Base-by-base conservation (phyloP, 2,113 vertebrate species). In the Xenopus borealis region DNA sequence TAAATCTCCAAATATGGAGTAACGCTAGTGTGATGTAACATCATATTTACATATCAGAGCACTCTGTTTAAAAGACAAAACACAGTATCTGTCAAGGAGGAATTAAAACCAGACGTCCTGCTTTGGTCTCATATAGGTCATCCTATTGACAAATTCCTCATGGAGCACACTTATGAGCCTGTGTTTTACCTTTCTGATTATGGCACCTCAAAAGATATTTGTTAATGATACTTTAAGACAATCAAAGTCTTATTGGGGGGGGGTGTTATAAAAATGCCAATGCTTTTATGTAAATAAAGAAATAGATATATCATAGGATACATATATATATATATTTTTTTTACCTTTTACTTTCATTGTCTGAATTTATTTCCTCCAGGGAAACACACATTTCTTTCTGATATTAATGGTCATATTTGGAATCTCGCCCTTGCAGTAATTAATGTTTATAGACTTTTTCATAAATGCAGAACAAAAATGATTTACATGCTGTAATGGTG, bases 1-100 rank as follows among this genome's bases (percentile, higher is more conserved):
- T 88, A 89, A 89, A 92, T 90, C 82, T 80, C 93, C 92, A 93
- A 94, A 93, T 94, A 94, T 93, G 94, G 93, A 92, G 89, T 87
- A 88, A 86, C 79, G 68, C 84, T 77, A 82, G 82, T 75, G 82
- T 94, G 93, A 95, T 90, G 90, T 93, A 94, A 93, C 84, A 84
- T 82, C 88, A 81, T 94, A 94, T 96, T 97, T 96, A 92, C 93
- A 90, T 93, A 93, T 86, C 69, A 91, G 89, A 89, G 90, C 71
- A 85, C 89, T 91, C 87, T 65, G 85, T 87, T 89, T 82, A 83
- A 85, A 83, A 93, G 93, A 94, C 90, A 90, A 89, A 93, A 92
- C 86, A 84, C 93, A 94, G 91, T 90, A 79, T 91, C 93, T 95
- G 92, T 93, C 92, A 93, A 79, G 86, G 82, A 88, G 79, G 87